Evolutionary conservation across 2,888 invertebrate genomes (phyloP), one percentile per base, ranked within the genome.

Genomic region (Hofmannophila pseudospretella): DNA sequence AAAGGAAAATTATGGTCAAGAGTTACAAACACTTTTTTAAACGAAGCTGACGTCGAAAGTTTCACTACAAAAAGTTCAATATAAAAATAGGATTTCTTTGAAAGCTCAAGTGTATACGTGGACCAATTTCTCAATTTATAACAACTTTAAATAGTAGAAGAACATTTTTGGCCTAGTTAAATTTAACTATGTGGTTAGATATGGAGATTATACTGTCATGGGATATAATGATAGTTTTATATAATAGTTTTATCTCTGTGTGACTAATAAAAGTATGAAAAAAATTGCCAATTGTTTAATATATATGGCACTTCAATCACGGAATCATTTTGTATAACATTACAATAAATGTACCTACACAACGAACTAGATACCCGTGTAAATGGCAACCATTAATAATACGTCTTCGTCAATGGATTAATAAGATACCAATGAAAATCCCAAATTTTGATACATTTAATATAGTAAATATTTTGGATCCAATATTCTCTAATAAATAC

Each of bases 231-330:
- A 29, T 16, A 11, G n/a, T n/a, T n/a, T n/a, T n/a, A n/a, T n/a
- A 27, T 27, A n/a, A 27, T 16, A 26, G 10, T 10, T 10, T 26
- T 5, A 22, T 22, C 3, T 7, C 22, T 22, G 8, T 11, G 27
- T 10, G 4, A 27, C 10, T 27, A 27, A n/a, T 23, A 5, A 3
- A 27, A 27, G 10, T 11, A 27, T 27, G 27, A 27, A 32, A 9
- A 25, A 14, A 23, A 45, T 62, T 62, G 73, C 73, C 75, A 69
- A 67, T 60, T 45, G 41, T 47, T 45, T 51, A 56, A 47, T 81
- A 81, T 82, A 47, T 81, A 81, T 82, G 80, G 82, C 82, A 81
- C 80, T 67, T 57, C 50, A 63, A 76, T 80, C 82, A 79, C 81
- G 78, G 78, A 66, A 61, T 48, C 50, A 31, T 52, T 49, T 54